Percentiles rank a stretch among this genome's conserved stretches.
phyloP scores from a whole-genome alignment of 2,797 vertebrate genomes.

The Lepilemur septentrionalis region DNA sequence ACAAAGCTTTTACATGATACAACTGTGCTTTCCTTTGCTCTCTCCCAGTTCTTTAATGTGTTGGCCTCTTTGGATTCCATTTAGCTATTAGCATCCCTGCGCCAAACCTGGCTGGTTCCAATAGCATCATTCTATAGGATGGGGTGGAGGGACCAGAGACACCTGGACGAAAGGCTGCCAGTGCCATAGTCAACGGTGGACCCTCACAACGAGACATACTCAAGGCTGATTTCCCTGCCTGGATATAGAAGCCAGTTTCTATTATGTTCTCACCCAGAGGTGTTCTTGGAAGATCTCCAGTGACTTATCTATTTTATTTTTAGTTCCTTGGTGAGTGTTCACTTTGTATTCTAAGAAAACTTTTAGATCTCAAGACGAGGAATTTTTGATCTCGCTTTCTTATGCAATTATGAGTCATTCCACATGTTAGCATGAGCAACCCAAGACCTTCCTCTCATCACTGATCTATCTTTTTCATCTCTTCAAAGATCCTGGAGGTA shows the following conservation, averaged over 20 bases:
- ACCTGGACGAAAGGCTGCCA: not conserved
- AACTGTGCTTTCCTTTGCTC: not conserved
- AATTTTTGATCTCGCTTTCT: constrained; percentile 34
- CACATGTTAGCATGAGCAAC: not conserved
- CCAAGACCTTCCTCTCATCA: not conserved
- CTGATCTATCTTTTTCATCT: constrained; percentile 31
- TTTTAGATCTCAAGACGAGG: constrained; percentile 11
- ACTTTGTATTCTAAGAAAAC: constrained; percentile 52
- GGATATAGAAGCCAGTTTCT: not conserved
- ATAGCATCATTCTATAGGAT: not conserved
- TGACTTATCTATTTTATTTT: constrained; percentile 31
- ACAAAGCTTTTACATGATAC: not conserved
- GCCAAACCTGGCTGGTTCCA: not conserved
- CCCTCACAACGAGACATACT: not conserved
- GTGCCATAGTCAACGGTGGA: rapidly evolving
- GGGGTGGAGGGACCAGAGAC: not conserved
- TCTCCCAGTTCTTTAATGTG: not conserved
- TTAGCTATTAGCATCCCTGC: not conserved
- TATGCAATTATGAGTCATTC: constrained; percentile 52
- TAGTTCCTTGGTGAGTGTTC: constrained; percentile 3
- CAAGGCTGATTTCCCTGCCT: not conserved
- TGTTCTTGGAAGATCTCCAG: not conserved
- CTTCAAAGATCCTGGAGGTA: constrained; percentile 48
- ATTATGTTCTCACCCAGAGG: not conserved
- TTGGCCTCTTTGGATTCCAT: not conserved